These are phyloP conservation scores for Harpegnathos saltator DNA, from an alignment of 1,140 invertebrate genomes.

Conservation along the genomic window DNA sequence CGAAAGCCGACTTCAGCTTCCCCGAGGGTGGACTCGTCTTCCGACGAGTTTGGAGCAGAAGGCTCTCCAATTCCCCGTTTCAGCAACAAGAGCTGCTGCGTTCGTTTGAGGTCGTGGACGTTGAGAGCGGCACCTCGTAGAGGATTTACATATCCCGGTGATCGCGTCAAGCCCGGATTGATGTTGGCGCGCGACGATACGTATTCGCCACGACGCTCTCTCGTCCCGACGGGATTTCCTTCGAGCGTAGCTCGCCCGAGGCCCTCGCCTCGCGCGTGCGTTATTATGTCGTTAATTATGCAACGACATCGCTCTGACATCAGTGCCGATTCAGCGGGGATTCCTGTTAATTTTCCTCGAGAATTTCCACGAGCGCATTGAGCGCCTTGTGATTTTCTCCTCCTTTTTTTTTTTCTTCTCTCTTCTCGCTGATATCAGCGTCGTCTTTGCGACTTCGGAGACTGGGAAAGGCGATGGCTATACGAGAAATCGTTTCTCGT, in stretches of 20 bases:
- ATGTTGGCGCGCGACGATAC: slow-evolving; percentile 21
- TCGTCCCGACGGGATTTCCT: slow-evolving; percentile 77
- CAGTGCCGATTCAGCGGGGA: slow-evolving; percentile 70
- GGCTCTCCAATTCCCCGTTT: too few relatives aligned
- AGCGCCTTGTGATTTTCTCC: neutral
- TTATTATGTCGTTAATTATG: slow-evolving; percentile 80
- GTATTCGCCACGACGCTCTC: slow-evolving; percentile 38
- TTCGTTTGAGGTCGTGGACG: too few relatives aligned
- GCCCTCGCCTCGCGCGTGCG: slow-evolving; percentile 66
- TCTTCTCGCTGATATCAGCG: neutral
- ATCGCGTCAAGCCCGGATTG: neutral
- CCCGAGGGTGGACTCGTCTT: too few relatives aligned
- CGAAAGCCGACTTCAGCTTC: too few relatives aligned
- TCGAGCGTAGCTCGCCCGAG: slow-evolving; percentile 70
- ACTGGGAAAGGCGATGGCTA: neutral
- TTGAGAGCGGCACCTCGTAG: too few relatives aligned
- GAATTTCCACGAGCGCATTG: slow-evolving; percentile 63
- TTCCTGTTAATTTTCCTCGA: slow-evolving; percentile 75
- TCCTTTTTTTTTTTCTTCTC: too few relatives aligned
- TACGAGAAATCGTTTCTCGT: neutral
- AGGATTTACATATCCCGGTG: too few relatives aligned
- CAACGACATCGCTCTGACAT: slow-evolving; percentile 76
- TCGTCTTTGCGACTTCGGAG: neutral
- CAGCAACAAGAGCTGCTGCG: too few relatives aligned
- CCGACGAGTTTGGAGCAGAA: too few relatives aligned